Evolutionary conservation across 2,797 vertebrate species (phyloP).

Genomic region (Pipistrellus kuhlii): DNA sequence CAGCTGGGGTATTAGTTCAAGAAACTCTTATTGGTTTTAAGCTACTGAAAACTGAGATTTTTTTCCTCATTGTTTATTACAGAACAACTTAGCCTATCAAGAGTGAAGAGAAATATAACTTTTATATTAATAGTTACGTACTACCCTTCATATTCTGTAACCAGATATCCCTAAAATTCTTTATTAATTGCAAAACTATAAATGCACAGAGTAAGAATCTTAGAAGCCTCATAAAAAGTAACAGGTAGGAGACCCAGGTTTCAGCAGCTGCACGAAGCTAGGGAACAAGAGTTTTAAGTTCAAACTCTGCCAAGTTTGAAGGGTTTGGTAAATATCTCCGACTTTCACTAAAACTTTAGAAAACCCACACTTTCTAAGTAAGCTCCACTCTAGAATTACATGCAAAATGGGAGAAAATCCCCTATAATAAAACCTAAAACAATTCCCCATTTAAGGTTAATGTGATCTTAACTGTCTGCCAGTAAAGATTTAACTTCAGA

Average conservation of each 20-base stretch:
- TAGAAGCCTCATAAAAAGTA: background rate
- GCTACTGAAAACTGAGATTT: conserved; percentile 3
- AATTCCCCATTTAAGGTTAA: conserved; percentile 18
- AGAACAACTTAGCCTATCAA: conserved; percentile 7
- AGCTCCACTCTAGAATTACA: conserved; percentile 6
- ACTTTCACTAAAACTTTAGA: conserved; percentile 1
- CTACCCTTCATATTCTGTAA: background rate
- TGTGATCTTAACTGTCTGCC: background rate
- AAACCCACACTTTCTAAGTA: background rate
- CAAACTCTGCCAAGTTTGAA: conserved; percentile 13
- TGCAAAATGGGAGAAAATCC: conserved; percentile 41
- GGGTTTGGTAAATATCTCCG: background rate
- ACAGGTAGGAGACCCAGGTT: background rate
- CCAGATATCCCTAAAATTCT: background rate
- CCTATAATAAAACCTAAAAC: conserved; percentile 14
- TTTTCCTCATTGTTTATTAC: background rate
- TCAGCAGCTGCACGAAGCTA: background rate
- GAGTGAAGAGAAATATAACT: background rate
- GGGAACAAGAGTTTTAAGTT: background rate
- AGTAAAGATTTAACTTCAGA: background rate
- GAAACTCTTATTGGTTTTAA: conserved; percentile 22
- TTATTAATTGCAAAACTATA: background rate
- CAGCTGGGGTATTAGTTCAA: background rate
- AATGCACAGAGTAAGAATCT: background rate
- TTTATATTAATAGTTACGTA: background rate